Evolutionary conservation across 2,888 invertebrate species (phyloP).

Genomic region (Sussaba pulchella): DNA sequence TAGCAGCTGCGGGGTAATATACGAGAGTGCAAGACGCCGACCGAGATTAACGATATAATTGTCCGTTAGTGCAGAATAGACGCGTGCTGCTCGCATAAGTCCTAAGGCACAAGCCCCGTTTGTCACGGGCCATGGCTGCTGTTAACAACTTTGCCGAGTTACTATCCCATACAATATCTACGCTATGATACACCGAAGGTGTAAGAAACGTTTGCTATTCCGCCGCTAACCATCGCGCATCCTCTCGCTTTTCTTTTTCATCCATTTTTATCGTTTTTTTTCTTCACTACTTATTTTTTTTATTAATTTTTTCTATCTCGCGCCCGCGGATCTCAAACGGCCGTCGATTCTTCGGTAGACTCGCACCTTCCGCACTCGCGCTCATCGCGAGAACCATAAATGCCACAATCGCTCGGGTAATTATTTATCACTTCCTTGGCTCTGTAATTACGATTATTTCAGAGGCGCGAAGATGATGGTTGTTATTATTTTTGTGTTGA

Average conservation of each 20-base stretch:
- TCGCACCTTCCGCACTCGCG: too few species aligned
- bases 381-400: conserved; percentile 28
- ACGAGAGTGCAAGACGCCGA: conserved; percentile 48
- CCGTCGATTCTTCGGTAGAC: too few species aligned
- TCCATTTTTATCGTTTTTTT: background rate
- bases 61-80: conserved; percentile 69
- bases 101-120: conserved; percentile 68
- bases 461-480: background rate
- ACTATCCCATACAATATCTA: conserved; percentile 32
- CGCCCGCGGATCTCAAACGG: background rate
- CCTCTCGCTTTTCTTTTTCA: conserved; percentile 24
- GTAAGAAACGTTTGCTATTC: conserved; percentile 12
- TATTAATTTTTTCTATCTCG: conserved; percentile 4
- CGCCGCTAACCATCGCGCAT: background rate
- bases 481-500: too few species aligned
- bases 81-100: conserved; percentile 60
- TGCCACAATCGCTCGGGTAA: conserved; percentile 12
- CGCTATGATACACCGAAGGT: conserved; percentile 38
- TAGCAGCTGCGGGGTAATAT: conserved; percentile 10
- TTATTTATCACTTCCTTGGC: conserved; percentile 17
- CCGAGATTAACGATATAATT: conserved; percentile 73
- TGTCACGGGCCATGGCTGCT: conserved; percentile 79
- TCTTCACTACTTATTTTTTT: background rate
- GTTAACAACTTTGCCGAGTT: conserved; percentile 72
- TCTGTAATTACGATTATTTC: conserved; percentile 8